Evolutionary conservation across 2,113 vertebrate genomes (phyloP), one percentile per base, ranked within the genome.

Genomic region (Crocuta crocuta): DNA sequence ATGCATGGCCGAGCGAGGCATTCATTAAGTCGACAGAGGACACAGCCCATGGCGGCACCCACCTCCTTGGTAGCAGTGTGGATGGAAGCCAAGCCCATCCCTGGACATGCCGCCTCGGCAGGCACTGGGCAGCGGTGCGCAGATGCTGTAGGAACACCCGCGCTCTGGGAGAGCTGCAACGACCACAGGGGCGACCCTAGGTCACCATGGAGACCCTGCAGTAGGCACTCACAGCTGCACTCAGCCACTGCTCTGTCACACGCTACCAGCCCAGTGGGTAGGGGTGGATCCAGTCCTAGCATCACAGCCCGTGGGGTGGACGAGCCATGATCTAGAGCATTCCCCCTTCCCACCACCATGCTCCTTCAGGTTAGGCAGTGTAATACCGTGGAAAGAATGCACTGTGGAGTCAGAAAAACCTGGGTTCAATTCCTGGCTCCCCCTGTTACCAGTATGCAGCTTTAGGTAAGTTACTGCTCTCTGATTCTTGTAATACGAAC

Each of bases 1-100:
- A 79, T n/a, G 66, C 73, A 85, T 31, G 61, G 90, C 33, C 79
- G 65, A 97, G 76, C 31, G 58, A 53, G 0, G 4, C 7, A 68
- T 11, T 50, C 55, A 43, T 63, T 48, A 94, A 17, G 19, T 5
- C 45, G 39, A 39, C 79, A 66, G 35, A 66, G 4, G 19, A 31
- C 33, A 43, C 0, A 0, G 17, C 26, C 35, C 26, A 45, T 26
- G 9, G 17, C 0, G 2, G 61, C 9, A 16, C n/a, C 50, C 1
- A 0, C 3, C 39, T 68, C 74, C 48, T 71, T 21, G 17, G 28
- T 26, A 85, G 90, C 21, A 4, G 24, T 0, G 0, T 24, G 33
- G 70, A 39, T 70, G 33, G 84, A 88, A 35, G 28, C 2, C 68
- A 74, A 74, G 70, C 9, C 48, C n/a, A 21, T 4, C 2, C 50